phyloP scores from a whole-genome alignment of 2,888 invertebrate species.

The Perizoma affinitatum region DNA sequence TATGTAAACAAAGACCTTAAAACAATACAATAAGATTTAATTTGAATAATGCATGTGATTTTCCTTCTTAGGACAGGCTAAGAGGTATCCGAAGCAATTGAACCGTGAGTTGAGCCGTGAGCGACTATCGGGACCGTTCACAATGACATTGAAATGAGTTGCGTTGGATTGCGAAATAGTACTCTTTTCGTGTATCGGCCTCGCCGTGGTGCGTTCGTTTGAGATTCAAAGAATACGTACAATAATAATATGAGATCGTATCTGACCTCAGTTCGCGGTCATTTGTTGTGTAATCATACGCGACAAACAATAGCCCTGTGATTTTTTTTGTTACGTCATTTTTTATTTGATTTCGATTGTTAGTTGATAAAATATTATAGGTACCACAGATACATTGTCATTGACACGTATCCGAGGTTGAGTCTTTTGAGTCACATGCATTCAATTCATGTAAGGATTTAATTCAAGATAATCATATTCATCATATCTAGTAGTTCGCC shows the following conservation, averaged over 20 bases:
- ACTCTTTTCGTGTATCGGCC: constrained; percentile 76
- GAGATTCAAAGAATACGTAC: constrained; percentile 82
- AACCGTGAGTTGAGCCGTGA: constrained; percentile 30
- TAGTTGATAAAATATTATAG: constrained; percentile 45
- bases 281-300: constrained; percentile 71
- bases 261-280: constrained; percentile 81
- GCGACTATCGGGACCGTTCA: constrained; percentile 59
- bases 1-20: constrained; percentile 34
- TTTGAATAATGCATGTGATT: constrained; percentile 28
- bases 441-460: constrained; percentile 10
- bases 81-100: constrained; percentile 32
- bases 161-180: constrained; percentile 78
- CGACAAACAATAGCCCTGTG: constrained; percentile 75
- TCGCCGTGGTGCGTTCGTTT: constrained; percentile 60
- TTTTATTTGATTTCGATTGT: constrained; percentile 51
- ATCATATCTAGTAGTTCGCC: too few species aligned
- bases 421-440: constrained; percentile 3
- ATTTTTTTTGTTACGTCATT: constrained; percentile 57
- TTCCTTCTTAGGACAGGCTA: constrained; percentile 22
- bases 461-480: constrained; percentile 14
- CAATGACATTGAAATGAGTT: constrained; percentile 78
- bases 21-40: constrained; percentile 22
- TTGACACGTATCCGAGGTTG: constrained; percentile 23
- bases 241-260: constrained; percentile 82
- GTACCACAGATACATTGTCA: constrained; percentile 21